Base-by-base conservation (phyloP, 2,797 vertebrate species). In the Lepilemur ruficaudatus region DNA sequence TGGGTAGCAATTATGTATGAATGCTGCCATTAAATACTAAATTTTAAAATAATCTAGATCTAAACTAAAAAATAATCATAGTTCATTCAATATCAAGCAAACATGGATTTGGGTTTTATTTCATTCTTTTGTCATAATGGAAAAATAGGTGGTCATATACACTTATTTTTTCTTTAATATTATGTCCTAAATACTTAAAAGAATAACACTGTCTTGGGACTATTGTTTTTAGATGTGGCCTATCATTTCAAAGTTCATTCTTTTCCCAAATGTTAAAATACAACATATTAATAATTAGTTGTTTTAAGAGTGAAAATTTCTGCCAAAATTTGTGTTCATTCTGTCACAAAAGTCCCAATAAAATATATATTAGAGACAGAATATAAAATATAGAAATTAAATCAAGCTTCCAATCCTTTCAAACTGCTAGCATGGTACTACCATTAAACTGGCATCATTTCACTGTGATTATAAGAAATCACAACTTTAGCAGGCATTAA, bases 31-130 rank as follows among this genome's bases (percentile, higher is more conserved):
- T 84, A 78, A 82, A 41, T 12, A 75, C 6, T 91, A 65, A 13
- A 59, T 80, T 95, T 92, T 79, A 76, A 94, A 73, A 17, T 69
- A 81, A 86, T 80, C 90, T 89, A 70, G 3, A 63, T 52, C 8
- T 70, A 70, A 65, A 73, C 18, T 70, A 70, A 88, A 78, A 30
- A 61, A 38, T n/a, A 38, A 23, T 9, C 1, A 67, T 22, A 59
- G 2, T 32, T 57, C 11, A 78, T 69, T 69, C 11, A 4, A 52
- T 67, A 52, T 67, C 7, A 72, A 65, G 5, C 2, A 84, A 75
- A 94, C 8, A 43, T 9, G 18, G 17, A 92, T 73, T 82, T 86
- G 25, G 6, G 55, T 82, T 89, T 63, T 67, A 22, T 93, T 65
- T n/a, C 7, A 57, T 89, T 76, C 12, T 59, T 50, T 72, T 67